Evolutionary conservation across 2,888 invertebrate species (phyloP), one percentile per base, ranked within the genome.

Genomic region (Crossocerus cetratus): DNA sequence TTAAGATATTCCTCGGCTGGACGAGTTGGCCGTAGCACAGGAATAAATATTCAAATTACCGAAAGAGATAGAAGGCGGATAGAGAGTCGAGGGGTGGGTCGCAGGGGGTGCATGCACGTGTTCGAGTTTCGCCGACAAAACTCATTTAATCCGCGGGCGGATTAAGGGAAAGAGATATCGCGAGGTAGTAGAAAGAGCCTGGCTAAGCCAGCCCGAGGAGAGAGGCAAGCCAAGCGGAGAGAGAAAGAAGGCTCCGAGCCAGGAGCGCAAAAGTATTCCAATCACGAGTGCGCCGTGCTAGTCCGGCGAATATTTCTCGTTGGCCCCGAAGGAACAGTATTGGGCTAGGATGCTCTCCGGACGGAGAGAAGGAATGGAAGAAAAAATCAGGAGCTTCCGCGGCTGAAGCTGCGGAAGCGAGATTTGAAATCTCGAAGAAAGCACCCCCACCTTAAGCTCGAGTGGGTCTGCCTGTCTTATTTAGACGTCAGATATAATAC

Each of bases 211-310:
- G 13, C 5, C 32, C 32, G 8, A 1, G 16, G 32, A 18, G 54
- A 55, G 49, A 18, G 32, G 60, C 71, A 59, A 18, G 45, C 57
- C n/a, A 54, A 49, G 65, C 14, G 49, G 16, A 72, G 60, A 54
- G 72, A 65, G 60, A 63, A 65, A 68, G 63, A 65, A 72, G 55
- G 60, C 63, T 76, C 71, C 68, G 73, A 59, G 78, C 75, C 76
- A 74, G 82, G 80, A 80, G 81, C 83, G 81, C 82, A 82, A 78
- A 85, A 85, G 85, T 86, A 85, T 85, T 85, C 83, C 85, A 84
- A 86, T 85, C 84, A 81, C 78, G 82, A 78, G 78, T 83, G 81
- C 78, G 74, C 73, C 70, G 68, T 55, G 66, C 55, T 80, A 83
- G 80, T 79, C 80, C 69, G 71, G 69, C 66, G 80, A 83, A 83